These are phyloP conservation scores for Apogon talboti DNA, from an alignment of 2,797 vertebrate species.

Conservation along the genomic window DNA sequence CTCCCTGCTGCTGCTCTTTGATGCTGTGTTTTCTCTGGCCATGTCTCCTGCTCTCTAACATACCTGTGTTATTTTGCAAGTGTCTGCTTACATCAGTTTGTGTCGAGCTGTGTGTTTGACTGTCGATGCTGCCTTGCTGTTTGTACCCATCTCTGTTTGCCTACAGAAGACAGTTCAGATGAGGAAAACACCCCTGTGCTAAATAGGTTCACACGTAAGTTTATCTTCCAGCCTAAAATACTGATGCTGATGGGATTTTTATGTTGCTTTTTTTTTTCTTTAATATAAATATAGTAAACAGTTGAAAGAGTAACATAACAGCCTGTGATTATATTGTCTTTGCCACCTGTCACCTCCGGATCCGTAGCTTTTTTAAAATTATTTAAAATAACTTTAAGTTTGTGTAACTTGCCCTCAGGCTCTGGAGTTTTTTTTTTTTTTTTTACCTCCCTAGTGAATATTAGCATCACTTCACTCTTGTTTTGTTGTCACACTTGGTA, in stretches of 20 bases:
- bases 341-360: no score
- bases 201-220: slow-evolving; percentile 87
- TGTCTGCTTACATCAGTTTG: slow-evolving; percentile 54
- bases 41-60: slow-evolving; percentile 48
- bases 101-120: slow-evolving; percentile 53
- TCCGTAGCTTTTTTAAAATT: no score
- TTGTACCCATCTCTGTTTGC: slow-evolving; percentile 81
- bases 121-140: slow-evolving; percentile 74
- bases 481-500: no score
- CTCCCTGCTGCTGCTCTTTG: slow-evolving; percentile 31
- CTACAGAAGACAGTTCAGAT: slow-evolving; percentile 85
- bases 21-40: slow-evolving; percentile 36
- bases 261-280: slow-evolving; percentile 1
- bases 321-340: no score
- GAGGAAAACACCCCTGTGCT: slow-evolving; percentile 82
- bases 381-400: no score
- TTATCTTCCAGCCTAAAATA: slow-evolving; percentile 55
- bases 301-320: no score
- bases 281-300: no score
- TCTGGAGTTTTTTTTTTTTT: no score
- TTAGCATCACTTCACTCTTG: no score
- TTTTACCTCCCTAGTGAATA: no score
- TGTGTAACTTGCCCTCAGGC: no score
- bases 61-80: slow-evolving; percentile 46
- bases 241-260: slow-evolving; percentile 37